Evolutionary conservation across 2,797 vertebrate species (phyloP), one percentile per base, ranked within the genome.

Genomic region (Emydoidea blandingii): DNA sequence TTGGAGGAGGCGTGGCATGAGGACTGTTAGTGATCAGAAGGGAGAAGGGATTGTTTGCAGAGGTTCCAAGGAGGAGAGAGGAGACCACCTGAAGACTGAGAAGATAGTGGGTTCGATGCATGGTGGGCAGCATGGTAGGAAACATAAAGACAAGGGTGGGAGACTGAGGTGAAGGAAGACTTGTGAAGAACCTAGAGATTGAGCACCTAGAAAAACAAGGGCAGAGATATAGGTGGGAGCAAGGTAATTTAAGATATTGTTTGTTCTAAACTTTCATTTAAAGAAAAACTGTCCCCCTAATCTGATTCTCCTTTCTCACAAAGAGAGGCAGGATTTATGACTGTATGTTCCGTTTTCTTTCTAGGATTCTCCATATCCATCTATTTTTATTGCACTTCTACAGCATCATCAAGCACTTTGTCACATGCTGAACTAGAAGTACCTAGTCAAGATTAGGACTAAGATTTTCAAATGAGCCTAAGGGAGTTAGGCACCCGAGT

Each of bases 1-100:
- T 81, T 86, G n/a, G 92, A 62, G 12, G 95, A 81, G 87, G 86
- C 65, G 68, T 87, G 12, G 37, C 93, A 41, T 90, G 90, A 74
- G 52, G 27, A 31, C 31, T 31, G 59, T 62, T 86, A 76, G 89
- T 3, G 4, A n/a, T 83, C 57, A 37, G 21, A 89, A 95, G 86
- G 53, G 50, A 86, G 88, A 81, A 83, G 53, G 87, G 76, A 88
- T 29, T 56, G 5, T 53, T 91, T 86, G 56, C 87, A 91, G 81
- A 89, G 91, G 74, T 87, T 83, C 74, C 47, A 41, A 88, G 68
- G 25, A 81, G 87, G 59, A 86, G 0, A 23, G 27, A 37, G 91
- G 21, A 92, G 34, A 81, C 16, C 79, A 81, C 49, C 68, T 88
- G 34, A 91, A 91, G 49, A 91, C 5, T 83, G 81, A 50, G 25